Evolutionary conservation across 2,797 vertebrate genomes (phyloP).

Genomic region (Pipistrellus nathusii): DNA sequence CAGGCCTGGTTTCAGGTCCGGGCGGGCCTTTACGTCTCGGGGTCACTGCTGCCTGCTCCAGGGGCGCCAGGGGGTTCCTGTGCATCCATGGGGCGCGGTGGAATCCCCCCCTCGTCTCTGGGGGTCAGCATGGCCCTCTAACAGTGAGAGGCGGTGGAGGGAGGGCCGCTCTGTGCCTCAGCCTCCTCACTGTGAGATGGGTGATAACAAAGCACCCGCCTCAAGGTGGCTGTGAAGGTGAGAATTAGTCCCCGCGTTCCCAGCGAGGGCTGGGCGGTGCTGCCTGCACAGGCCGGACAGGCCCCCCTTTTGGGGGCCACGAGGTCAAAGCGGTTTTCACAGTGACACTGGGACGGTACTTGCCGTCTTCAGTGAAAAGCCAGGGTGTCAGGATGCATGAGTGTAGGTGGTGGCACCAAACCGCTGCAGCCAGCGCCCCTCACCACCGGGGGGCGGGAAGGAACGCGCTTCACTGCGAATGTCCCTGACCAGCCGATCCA

Average conservation of each 20-base stretch:
- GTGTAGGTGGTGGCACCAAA: background rate
- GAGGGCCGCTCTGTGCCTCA: background rate
- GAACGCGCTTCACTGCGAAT: background rate
- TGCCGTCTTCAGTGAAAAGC: background rate
- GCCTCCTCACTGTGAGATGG: background rate
- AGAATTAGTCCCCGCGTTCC: no score
- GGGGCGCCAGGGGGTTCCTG: background rate
- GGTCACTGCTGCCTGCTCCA: background rate
- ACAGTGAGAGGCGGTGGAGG: background rate
- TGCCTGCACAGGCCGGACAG: background rate
- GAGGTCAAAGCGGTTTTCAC: background rate
- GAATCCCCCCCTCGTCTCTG: background rate
- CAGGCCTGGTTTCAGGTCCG: background rate
- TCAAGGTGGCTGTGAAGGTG: background rate
- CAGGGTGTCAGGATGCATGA: rapidly evolving
- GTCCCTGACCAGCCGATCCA: background rate
- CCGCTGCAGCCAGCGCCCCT: rapidly evolving
- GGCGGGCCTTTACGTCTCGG: background rate
- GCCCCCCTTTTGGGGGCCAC: background rate
- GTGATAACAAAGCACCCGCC: rapidly evolving
- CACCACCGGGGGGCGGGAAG: background rate
- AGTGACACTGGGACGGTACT: background rate
- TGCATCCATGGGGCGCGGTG: rapidly evolving
- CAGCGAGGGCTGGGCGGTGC: rapidly evolving
- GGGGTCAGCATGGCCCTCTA: background rate